These are phyloP conservation scores for Cirrhinus molitorella DNA, from an alignment of 2,797 vertebrate genomes.

Conservation along the genomic window DNA sequence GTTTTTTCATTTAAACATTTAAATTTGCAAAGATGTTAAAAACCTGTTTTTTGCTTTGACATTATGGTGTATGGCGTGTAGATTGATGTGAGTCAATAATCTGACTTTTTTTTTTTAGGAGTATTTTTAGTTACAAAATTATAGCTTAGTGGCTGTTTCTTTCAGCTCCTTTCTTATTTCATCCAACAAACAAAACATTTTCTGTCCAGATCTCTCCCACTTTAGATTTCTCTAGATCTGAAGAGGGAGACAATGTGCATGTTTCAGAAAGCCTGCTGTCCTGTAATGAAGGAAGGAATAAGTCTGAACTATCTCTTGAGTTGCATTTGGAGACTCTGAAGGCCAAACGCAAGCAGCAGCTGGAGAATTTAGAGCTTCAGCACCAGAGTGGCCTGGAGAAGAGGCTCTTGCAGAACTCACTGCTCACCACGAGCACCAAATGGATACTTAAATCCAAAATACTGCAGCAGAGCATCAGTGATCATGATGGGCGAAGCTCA, in stretches of 20 bases:
- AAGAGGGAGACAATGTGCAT: slow-evolving; percentile 45
- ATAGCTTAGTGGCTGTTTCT: background rate
- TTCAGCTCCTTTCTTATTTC: background rate
- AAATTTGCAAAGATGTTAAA: too few species aligned
- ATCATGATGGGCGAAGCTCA: slow-evolving; percentile 61
- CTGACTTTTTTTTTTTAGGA: too few species aligned
- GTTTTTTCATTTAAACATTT: too few species aligned
- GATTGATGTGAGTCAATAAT: too few species aligned
- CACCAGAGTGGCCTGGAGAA: slow-evolving; percentile 73
- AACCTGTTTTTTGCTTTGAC: too few species aligned
- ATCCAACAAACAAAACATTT: background rate
- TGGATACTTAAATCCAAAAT: slow-evolving; percentile 61
- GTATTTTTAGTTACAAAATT: background rate
- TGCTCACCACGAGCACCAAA: slow-evolving; percentile 65
- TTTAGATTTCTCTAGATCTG: slow-evolving; percentile 64
- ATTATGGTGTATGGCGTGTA: too few species aligned
- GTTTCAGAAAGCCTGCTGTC: slow-evolving; percentile 66
- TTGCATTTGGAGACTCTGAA: slow-evolving; percentile 70
- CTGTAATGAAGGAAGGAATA: slow-evolving; percentile 65
- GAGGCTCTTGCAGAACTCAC: slow-evolving; percentile 72
- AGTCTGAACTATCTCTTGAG: slow-evolving; percentile 67
- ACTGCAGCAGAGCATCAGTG: slow-evolving; percentile 67
- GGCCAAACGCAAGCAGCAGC: slow-evolving; percentile 70
- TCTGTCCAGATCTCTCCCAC: slow-evolving; percentile 63
- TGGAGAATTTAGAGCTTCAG: slow-evolving; percentile 72